A percentile compares a stretch with the other conserved stretches of the same genome.
phyloP scores from a whole-genome alignment of 2,888 invertebrate genomes.

The Caenorhabditis sp. region DNA sequence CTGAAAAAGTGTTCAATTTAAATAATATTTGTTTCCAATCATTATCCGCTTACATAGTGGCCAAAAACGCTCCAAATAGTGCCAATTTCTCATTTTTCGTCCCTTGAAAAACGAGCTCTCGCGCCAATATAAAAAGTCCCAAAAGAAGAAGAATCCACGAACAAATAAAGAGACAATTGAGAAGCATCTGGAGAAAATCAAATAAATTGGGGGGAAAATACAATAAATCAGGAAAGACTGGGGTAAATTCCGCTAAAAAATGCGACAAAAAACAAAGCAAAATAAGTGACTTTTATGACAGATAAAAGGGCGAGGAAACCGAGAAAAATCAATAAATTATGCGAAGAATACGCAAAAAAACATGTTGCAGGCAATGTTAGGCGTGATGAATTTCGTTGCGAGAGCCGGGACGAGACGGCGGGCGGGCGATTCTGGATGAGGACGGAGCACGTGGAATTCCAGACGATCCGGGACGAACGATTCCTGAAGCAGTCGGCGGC shows the following conservation, averaged over 20 bases:
- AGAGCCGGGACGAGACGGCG: constrained; percentile 18
- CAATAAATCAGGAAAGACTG: background rate
- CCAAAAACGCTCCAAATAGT: constrained; percentile 34
- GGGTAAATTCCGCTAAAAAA: background rate
- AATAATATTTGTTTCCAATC: background rate
- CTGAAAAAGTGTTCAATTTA: constrained; percentile 11
- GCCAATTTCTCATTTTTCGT: constrained; percentile 23
- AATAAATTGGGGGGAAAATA: background rate
- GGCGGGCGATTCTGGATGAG: constrained; percentile 19
- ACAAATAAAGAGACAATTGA: constrained; percentile 26
- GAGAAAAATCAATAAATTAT: background rate
- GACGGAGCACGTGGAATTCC: background rate
- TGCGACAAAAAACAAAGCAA: too few species aligned
- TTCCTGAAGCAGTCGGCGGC: constrained; percentile 2
- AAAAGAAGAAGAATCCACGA: constrained; percentile 33
- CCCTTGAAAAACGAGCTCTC: constrained; percentile 22
- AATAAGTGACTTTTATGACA: too few species aligned
- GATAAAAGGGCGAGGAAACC: background rate
- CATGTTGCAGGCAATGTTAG: background rate
- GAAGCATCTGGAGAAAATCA: constrained; percentile 16
- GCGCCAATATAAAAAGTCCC: constrained; percentile 37
- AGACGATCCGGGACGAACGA: constrained; percentile 8
- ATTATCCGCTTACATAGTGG: constrained; percentile 15
- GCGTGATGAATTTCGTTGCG: constrained; percentile 19
- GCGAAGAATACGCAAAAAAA: background rate